Conservation (phyloP, 2,113 vertebrate species). For the Heliornis fulica region DNA sequence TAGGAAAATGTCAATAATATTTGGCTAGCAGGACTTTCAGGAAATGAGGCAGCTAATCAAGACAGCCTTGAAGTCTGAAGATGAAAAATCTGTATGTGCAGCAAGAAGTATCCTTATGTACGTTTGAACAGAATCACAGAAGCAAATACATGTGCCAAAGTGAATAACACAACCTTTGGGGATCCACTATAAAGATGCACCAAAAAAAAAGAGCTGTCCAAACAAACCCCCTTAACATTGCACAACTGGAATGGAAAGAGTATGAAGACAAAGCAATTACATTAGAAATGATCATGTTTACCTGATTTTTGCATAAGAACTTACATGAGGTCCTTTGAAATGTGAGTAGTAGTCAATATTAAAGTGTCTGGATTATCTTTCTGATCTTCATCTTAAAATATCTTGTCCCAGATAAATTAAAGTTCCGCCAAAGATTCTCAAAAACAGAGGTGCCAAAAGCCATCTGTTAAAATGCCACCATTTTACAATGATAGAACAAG, state of each 20-base stretch:
- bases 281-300: not conserved
- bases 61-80: not conserved
- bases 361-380: not conserved
- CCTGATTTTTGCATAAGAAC: not conserved
- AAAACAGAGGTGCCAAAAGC: not conserved
- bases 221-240: not conserved
- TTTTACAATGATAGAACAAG: not conserved
- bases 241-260: not conserved
- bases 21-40: not conserved
- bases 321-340: not conserved
- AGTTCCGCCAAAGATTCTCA: not conserved
- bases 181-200: not conserved
- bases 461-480: not conserved
- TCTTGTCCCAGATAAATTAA: not conserved
- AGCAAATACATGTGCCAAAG: not conserved
- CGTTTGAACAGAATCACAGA: not conserved
- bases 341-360: not conserved
- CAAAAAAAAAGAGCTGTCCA: not conserved
- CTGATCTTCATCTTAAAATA: not conserved
- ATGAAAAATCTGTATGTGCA: not conserved
- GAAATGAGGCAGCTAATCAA: slow-evolving; percentile 22
- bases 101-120: not conserved
- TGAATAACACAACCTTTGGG: not conserved
- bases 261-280: not conserved
- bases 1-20: not conserved